Evolutionary conservation across 92 coral and sea anemone genomes (phyloP).

Genomic region (Epizoanthus illoricatus): DNA sequence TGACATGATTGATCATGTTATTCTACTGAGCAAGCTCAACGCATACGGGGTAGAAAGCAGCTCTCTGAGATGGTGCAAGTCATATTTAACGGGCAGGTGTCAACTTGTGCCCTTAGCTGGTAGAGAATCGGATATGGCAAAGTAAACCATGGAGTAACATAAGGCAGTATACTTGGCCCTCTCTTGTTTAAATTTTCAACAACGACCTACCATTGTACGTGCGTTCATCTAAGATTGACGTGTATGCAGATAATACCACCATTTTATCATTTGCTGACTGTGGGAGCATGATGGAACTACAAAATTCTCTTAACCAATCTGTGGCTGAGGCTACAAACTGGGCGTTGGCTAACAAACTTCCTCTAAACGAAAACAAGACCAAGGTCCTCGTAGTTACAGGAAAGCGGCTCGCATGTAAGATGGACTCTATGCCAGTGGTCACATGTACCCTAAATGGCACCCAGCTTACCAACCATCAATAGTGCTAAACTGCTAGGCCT

Average conservation of each 20-base stretch:
- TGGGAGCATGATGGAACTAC: not conserved
- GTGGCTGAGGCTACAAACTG: not conserved
- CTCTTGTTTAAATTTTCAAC: conserved; percentile 14
- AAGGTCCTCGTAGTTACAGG: not conserved
- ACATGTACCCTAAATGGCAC: not conserved
- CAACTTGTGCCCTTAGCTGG: conserved; percentile 48
- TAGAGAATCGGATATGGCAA: not conserved
- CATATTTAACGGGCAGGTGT: conserved; percentile 48
- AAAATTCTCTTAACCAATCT: not conserved
- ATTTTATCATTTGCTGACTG: not conserved
- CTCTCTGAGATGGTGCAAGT: conserved; percentile 38
- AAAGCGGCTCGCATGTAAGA: not conserved
- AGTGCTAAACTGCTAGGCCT: not conserved
- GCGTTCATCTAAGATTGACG: conserved; percentile 36
- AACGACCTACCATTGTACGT: conserved; percentile 39
- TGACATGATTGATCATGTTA: conserved; percentile 41
- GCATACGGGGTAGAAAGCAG: conserved; percentile 37
- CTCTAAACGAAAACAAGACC: not conserved
- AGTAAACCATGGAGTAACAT: conserved; percentile 31
- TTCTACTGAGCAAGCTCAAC: conserved; percentile 36
- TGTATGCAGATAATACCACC: conserved; percentile 40
- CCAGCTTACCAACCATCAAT: not conserved
- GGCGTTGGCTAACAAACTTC: not conserved
- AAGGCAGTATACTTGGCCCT: not conserved
- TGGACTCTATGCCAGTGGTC: not conserved